Evolutionary conservation across 2,888 invertebrate genomes (phyloP), one percentile per base, ranked within the genome.

Genomic region (Meliscaeva auricollis): DNA sequence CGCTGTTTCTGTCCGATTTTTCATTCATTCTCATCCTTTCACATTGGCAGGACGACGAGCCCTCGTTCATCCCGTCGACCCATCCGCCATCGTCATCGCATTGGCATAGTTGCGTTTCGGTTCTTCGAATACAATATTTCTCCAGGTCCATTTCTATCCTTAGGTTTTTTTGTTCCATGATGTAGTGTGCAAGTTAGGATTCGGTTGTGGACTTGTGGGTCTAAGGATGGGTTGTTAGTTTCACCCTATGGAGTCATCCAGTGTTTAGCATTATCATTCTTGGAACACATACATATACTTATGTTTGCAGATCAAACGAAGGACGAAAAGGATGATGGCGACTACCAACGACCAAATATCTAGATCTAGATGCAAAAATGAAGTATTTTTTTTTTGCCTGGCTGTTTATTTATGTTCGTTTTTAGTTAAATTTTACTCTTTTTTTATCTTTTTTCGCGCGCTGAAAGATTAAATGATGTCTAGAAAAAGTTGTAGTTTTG

Each of bases 261-360:
- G 73, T 70, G 76, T 81, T 85, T 77, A 80, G 85, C 76, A 85
- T 85, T 76, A 85, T 85, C 79, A 84, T 84, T 84, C 84, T 84
- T 80, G 58, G 50, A 44, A 44, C 44, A 74, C 79, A 84, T 66
- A 84, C 75, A 80, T 20, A 64, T 70, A 79, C 74, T 58, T 68
- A 50, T 79, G 66, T 74, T 52, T 74, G 58, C 74, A 75, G 64
- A 70, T 79, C 79, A 79, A 69, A 84, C 70, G 80, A 66, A 17
- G 66, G 50, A 66, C 35, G 50, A 46, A 30, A 44, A 64, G 62
- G 46, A 35, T 30, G 17, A 66, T 66, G 32, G 66, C 20, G 30
- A 64, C 22, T 30, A 26, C 48, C 32, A 50, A 50, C 22, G 46
- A 26, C 48, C 32, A 50, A 50, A 35, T 46, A 58, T 58, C 6